phyloP scores from a whole-genome alignment of 2,797 vertebrate genomes.

The Macropodus opercularis region DNA sequence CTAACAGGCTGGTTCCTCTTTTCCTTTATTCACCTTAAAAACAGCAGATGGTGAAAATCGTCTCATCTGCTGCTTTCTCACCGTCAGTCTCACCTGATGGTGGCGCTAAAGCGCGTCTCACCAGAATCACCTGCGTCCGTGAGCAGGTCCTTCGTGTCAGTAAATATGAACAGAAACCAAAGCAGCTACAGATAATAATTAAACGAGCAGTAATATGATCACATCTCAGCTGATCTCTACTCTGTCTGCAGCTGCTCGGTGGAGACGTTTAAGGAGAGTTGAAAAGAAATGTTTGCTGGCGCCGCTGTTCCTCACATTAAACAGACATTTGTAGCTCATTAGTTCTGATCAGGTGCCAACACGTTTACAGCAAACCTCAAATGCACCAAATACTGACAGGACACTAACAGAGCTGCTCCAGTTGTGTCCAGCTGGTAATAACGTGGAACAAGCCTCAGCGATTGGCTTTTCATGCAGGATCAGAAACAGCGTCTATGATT shows the following conservation, averaged over 20 bases:
- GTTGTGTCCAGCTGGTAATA: not conserved
- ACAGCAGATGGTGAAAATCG: slow-evolving; percentile 34
- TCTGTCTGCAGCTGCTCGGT: not conserved
- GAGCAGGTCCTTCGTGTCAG: no score
- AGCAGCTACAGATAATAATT: not conserved
- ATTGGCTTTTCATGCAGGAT: no score
- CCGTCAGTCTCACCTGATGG: no score
- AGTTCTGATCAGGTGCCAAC: slow-evolving; percentile 33
- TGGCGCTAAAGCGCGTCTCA: no score
- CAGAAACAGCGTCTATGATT: no score
- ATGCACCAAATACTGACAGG: not conserved
- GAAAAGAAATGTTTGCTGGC: slow-evolving; percentile 29
- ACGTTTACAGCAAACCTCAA: not conserved
- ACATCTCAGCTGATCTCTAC: not conserved
- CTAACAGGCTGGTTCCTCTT: slow-evolving; percentile 15
- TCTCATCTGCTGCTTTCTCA: no score
- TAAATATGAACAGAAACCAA: not conserved
- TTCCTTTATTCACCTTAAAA: slow-evolving; percentile 10
- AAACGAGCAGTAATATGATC: not conserved
- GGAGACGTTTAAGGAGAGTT: slow-evolving; percentile 14
- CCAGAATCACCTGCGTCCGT: no score
- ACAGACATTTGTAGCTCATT: slow-evolving; percentile 41
- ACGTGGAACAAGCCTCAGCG: no score
- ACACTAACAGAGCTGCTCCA: not conserved
- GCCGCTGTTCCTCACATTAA: slow-evolving; percentile 30